Evolutionary conservation across 2,113 vertebrate genomes (phyloP).

Genomic region (Cnemophilus loriae): DNA sequence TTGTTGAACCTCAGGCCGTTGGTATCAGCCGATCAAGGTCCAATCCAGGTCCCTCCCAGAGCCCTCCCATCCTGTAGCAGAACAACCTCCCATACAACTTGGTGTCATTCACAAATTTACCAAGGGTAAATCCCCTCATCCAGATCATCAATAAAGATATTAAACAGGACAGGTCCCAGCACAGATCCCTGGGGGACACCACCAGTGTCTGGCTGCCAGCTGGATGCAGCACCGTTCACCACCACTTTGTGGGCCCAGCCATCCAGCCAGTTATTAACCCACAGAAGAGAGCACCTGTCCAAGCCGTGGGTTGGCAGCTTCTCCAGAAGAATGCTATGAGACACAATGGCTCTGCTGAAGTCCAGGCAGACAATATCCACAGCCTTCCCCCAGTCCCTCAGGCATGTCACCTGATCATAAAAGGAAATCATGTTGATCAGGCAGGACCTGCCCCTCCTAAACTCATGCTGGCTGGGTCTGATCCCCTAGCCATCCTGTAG

Average conservation of each 20-base stretch:
- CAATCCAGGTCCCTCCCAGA: background rate
- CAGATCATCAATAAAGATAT: background rate
- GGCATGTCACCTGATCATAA: too few species aligned
- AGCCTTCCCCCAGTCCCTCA: too few species aligned
- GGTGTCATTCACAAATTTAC: background rate
- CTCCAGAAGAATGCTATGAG: background rate
- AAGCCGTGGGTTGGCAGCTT: background rate
- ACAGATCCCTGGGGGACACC: too few species aligned
- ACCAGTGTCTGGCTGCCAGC: accelerated
- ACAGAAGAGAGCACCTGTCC: accelerated
- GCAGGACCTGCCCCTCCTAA: background rate
- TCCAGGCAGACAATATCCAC: background rate
- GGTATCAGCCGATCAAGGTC: background rate
- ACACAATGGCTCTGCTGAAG: background rate
- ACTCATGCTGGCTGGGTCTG: too few species aligned
- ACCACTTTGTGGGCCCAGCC: accelerated
- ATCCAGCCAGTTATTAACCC: background rate
- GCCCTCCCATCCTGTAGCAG: background rate
- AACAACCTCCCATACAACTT: background rate
- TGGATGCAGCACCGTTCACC: accelerated
- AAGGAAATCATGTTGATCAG: too few species aligned
- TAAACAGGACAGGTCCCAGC: background rate
- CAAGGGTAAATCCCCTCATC: background rate
- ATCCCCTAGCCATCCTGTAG: background rate
- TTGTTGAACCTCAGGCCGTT: background rate